Evolutionary conservation across 2,113 vertebrate species (phyloP).

Genomic region (Carassius auratus): DNA sequence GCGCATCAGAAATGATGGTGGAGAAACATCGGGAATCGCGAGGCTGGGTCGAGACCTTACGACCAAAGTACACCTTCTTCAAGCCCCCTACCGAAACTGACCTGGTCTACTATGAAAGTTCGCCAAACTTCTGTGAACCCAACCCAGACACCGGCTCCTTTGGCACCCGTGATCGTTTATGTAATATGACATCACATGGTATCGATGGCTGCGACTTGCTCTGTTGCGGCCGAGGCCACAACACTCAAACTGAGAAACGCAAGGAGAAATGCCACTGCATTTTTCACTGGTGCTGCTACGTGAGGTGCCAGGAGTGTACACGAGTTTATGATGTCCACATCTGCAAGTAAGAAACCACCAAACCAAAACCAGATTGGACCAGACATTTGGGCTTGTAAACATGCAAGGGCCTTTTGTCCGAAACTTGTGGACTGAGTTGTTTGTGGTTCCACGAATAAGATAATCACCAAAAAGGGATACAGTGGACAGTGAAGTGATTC

Average conservation of each 20-base stretch:
- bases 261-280: conserved; percentile 98
- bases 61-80: conserved; percentile 93
- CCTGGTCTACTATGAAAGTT: conserved; percentile 96
- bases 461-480: not conserved
- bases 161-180: conserved; percentile 89
- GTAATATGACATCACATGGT: conserved; percentile 95
- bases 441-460: conserved; percentile 8
- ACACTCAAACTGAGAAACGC: conserved; percentile 94
- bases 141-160: conserved; percentile 96
- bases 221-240: conserved; percentile 95
- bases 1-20: conserved; percentile 97
- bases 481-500: conserved; percentile 5
- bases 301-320: conserved; percentile 95
- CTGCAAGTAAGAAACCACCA: conserved; percentile 83
- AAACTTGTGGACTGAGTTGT: conserved; percentile 11
- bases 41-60: conserved; percentile 95
- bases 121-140: conserved; percentile 96
- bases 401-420: not conserved
- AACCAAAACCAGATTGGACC: not conserved
- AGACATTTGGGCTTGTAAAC: not conserved
- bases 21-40: conserved; percentile 95
- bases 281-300: conserved; percentile 99
- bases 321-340: conserved; percentile 95
- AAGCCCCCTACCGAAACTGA: conserved; percentile 94
- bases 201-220: conserved; percentile 97